These are phyloP conservation scores for Chanos chanos DNA, from an alignment of 2,797 vertebrate species.

Conservation along the genomic window DNA sequence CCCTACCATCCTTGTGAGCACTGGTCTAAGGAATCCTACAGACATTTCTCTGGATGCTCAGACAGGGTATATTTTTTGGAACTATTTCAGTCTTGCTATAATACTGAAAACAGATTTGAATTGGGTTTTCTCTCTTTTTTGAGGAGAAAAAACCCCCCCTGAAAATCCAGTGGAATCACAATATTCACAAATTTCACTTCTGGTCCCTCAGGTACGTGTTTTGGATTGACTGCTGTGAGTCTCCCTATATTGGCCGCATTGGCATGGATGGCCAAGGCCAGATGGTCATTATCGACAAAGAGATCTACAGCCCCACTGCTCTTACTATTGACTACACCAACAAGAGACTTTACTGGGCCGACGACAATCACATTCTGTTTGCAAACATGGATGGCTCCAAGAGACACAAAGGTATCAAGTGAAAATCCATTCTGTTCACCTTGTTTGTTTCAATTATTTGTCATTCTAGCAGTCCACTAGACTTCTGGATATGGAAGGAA, in stretches of 20 bases:
- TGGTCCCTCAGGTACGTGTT: constrained; percentile 81
- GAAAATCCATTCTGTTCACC: not conserved
- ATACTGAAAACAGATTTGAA: no score
- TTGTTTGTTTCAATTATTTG: not conserved
- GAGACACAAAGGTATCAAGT: constrained; percentile 83
- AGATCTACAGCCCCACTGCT: constrained; percentile 90
- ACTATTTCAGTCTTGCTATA: no score
- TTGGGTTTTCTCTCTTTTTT: not conserved
- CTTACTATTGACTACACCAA: constrained; percentile 96
- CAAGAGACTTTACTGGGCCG: constrained; percentile 93
- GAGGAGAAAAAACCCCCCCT: not conserved
- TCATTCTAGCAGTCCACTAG: not conserved
- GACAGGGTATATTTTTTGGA: constrained; percentile 75
- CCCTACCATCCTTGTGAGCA: constrained; percentile 86
- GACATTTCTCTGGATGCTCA: constrained; percentile 88
- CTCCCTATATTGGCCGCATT: constrained; percentile 86
- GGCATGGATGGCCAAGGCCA: constrained; percentile 94
- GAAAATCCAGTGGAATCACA: no score
- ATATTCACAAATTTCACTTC: no score
- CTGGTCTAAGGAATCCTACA: constrained; percentile 85
- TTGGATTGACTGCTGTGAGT: constrained; percentile 97
- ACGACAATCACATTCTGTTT: constrained; percentile 95
- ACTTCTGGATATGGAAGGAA: not conserved
- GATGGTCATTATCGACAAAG: constrained; percentile 82
- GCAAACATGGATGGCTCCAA: constrained; percentile 92